Conservation (phyloP, 2,113 vertebrate species). For the Peromyscus leucopus region DNA sequence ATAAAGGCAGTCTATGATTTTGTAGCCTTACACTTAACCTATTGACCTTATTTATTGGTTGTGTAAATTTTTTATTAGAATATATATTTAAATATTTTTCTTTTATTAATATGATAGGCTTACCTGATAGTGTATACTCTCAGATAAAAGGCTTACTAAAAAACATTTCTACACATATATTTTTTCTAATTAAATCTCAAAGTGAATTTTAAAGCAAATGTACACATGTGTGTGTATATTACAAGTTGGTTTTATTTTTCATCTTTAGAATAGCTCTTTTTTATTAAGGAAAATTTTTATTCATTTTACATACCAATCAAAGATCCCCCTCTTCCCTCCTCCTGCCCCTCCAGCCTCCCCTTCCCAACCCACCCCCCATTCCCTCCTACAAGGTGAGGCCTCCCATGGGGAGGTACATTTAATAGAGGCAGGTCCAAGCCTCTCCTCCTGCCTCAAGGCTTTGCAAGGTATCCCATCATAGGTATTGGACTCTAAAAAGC, state of each 20-base stretch:
- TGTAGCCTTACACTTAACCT: not conserved
- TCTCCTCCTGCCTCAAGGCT: too few relatives aligned
- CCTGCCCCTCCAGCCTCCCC: too few relatives aligned
- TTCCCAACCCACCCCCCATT: too few relatives aligned
- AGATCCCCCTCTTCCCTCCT: too few relatives aligned
- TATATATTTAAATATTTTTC: conserved; percentile 29
- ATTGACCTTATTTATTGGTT: conserved; percentile 12
- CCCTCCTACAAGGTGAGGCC: too few relatives aligned
- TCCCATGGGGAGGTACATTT: too few relatives aligned
- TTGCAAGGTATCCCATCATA: too few relatives aligned
- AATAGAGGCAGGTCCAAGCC: too few relatives aligned
- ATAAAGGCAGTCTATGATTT: conserved; percentile 19
- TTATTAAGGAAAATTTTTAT: not conserved
- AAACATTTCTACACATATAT: not conserved
- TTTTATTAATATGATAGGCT: not conserved
- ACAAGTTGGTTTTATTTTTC: not conserved
- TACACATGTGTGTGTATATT: conserved; percentile 22
- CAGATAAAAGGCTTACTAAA: not conserved
- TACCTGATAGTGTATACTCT: not conserved
- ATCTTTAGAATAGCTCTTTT: conserved; percentile 14
- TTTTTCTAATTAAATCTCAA: conserved; percentile 55
- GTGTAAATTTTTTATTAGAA: not conserved
- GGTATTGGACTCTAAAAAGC: too few relatives aligned
- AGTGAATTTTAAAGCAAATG: not conserved
- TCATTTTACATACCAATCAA: too few relatives aligned